Evolutionary conservation across 2,797 vertebrate genomes (phyloP), one percentile per base, ranked within the genome.

Genomic region (Threskiornis aethiopicus): DNA sequence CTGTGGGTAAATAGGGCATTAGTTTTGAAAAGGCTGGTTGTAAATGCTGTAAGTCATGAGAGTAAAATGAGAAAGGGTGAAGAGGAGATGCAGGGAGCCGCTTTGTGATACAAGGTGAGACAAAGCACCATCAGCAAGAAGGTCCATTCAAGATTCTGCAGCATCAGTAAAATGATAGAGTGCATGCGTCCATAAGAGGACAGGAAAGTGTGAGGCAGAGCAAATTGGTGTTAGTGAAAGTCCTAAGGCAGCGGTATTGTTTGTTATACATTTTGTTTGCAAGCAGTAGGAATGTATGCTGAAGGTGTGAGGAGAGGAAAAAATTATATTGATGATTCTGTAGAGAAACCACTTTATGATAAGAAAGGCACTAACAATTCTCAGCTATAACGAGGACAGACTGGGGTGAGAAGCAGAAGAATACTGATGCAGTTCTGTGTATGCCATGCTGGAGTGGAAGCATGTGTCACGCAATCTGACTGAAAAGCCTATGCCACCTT

Each of bases 141-240:
- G 44, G 26, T 57, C 78, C 84, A 22, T 35, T 19, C 20, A 29
- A n/a, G 51, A 31, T 51, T 84, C 55, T 58, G 28, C 0, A 0
- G 8, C 28, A n/a, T 61, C 22, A 65, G 31, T 73, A 51, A 82
- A 86, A 75, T 6, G 29, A 42, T 20, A 29, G 35, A 73, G 26
- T 13, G 31, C 0, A 0, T 19, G 3, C 2, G 0, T 81, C 82
- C 1, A 1, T 73, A 62, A 70, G 52, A 71, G 31, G 52, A 58
- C 22, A 66, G 16, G 41, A 49, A 28, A 67, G 9, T 1, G 10
- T 28, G n/a, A 64, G 57, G 57, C 57, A 41, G 29, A 70, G 26
- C 42, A 44, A 52, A 61, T 1, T 42, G 80, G 67, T 90, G 70
- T 58, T 54, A 35, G 10, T 57, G 70, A 22, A 89, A 64, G 33